Conservation (phyloP, 1,140 invertebrate species). For the Rhyacophila brunnea region DNA sequence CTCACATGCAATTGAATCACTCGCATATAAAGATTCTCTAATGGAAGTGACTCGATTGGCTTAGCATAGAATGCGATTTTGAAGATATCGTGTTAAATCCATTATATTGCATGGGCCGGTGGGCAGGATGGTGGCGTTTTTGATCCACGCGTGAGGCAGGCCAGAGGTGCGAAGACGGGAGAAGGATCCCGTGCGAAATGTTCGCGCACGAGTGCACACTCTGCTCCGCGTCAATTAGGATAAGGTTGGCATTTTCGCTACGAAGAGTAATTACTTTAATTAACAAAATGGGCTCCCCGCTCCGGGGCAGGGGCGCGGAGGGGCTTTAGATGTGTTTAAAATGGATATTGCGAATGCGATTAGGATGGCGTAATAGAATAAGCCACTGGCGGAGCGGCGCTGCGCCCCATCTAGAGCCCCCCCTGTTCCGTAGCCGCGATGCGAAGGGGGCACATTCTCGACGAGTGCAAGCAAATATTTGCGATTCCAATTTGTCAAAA, state of each 20-base stretch:
- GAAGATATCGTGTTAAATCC: too few relatives aligned
- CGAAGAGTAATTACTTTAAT: conserved; percentile 33
- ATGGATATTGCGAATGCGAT: conserved; percentile 33
- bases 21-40: too few relatives aligned
- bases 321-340: conserved; percentile 33
- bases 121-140: too few relatives aligned
- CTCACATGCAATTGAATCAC: too few relatives aligned
- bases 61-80: too few relatives aligned
- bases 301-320: conserved; percentile 4
- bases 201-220: conserved; percentile 3
- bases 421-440: not conserved
- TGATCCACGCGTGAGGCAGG: too few relatives aligned
- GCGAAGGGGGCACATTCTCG: conserved; percentile 1
- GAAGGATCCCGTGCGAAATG: not conserved
- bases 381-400: conserved; percentile 13
- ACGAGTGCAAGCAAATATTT: conserved; percentile 26
- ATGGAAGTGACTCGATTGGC: too few relatives aligned
- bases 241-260: conserved; percentile 29
- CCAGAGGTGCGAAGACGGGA: too few relatives aligned
- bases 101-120: too few relatives aligned
- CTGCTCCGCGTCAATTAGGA: conserved; percentile 28
- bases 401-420: not conserved
- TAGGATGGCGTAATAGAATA: conserved; percentile 33
- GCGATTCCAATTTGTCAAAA: conserved; percentile 25
- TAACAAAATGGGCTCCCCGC: conserved; percentile 28